phyloP scores from a whole-genome alignment of 1,140 invertebrate genomes.

The Tetraneura akinire region DNA sequence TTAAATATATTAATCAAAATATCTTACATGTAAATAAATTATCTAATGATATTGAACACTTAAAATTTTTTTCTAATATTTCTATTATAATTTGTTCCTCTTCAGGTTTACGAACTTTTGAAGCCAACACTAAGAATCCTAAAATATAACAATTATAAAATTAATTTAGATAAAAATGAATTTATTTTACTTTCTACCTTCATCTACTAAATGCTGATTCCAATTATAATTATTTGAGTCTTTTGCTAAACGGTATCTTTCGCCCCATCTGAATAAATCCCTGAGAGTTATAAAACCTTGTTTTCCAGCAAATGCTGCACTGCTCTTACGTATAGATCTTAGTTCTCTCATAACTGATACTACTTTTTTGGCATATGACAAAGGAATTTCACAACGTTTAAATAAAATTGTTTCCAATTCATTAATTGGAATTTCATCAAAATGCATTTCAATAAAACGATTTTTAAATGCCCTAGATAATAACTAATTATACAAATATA shows the following conservation, averaged over 20 bases:
- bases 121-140: constrained; percentile 88
- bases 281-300: constrained; percentile 92
- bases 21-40: constrained; percentile 72
- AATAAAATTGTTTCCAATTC: constrained; percentile 92
- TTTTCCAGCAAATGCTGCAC: constrained; percentile 90
- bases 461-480: constrained; percentile 96
- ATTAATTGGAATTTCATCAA: constrained; percentile 86
- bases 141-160: constrained; percentile 17
- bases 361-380: constrained; percentile 87
- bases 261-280: constrained; percentile 97
- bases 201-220: constrained; percentile 96
- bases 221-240: constrained; percentile 82
- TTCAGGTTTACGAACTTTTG: constrained; percentile 83
- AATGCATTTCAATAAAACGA: constrained; percentile 96
- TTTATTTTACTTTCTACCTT: constrained; percentile 64
- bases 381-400: constrained; percentile 82
- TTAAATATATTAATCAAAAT: background rate
- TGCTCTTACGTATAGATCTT: constrained; percentile 75
- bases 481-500: constrained; percentile 59
- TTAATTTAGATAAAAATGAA: background rate
- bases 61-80: constrained; percentile 84
- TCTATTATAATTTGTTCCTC: constrained; percentile 76
- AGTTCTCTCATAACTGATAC: constrained; percentile 91
- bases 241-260: constrained; percentile 80
- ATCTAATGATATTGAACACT: constrained; percentile 72